Evolutionary conservation across 2,113 vertebrate species (phyloP).

Genomic region (Clarias batrachus): DNA sequence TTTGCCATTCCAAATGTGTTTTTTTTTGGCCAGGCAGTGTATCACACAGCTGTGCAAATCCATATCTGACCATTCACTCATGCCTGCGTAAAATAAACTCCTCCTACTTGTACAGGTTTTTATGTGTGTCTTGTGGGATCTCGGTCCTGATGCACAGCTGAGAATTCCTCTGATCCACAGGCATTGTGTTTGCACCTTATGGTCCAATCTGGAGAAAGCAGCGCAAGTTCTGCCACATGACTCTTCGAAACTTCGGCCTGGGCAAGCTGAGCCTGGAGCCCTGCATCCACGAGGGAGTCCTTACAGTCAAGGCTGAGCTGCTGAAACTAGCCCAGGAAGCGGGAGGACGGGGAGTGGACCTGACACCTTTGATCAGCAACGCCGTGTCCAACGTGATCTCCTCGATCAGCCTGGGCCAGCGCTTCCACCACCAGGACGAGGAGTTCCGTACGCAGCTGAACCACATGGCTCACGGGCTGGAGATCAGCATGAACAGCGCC

Average conservation of each 20-base stretch:
- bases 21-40: no score
- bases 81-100: no score
- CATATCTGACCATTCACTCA: no score
- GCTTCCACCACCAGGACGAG: slow-evolving; percentile 81
- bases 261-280: slow-evolving; percentile 90
- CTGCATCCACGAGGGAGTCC: slow-evolving; percentile 82
- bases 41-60: no score
- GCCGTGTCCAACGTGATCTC: slow-evolving; percentile 93
- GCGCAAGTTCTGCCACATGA: slow-evolving; percentile 88
- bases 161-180: slow-evolving; percentile 62
- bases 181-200: slow-evolving; percentile 91
- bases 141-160: no score
- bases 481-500: slow-evolving; percentile 79
- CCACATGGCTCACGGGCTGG: slow-evolving; percentile 82
- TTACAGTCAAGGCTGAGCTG: slow-evolving; percentile 81
- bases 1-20: no score
- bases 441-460: slow-evolving; percentile 82
- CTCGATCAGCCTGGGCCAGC: slow-evolving; percentile 84
- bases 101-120: no score
- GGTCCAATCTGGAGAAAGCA: slow-evolving; percentile 89
- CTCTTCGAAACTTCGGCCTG: slow-evolving; percentile 86
- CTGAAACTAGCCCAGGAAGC: slow-evolving; percentile 63
- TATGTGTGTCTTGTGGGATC: no score
- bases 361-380: slow-evolving; percentile 76
- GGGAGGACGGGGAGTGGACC: slow-evolving; percentile 66